Percentiles rank a stretch among this genome's conserved stretches.
Evolutionary conservation across 2,113 vertebrate species (phyloP).

Genomic region (Meriones unguiculatus): DNA sequence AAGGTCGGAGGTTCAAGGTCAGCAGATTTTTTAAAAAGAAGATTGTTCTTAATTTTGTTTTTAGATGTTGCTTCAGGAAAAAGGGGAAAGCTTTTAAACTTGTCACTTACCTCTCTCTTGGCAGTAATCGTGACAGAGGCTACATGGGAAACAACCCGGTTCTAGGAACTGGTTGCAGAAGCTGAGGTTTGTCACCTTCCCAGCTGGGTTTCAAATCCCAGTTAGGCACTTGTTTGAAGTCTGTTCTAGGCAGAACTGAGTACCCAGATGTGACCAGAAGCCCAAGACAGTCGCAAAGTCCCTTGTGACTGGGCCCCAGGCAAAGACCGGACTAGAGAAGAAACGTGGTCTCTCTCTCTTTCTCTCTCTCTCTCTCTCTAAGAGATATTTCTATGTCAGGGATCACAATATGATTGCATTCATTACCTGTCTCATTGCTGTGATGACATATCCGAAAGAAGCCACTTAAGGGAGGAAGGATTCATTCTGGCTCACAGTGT

Average conservation of each 20-base stretch:
- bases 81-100: neutral
- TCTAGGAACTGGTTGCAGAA: conserved; percentile 66
- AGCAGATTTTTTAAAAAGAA: conserved; percentile 42
- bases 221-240: conserved; percentile 2
- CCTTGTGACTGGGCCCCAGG: neutral
- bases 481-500: neutral
- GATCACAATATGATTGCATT: neutral
- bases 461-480: neutral
- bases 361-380: neutral
- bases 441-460: neutral
- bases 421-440: neutral
- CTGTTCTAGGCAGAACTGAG: neutral
- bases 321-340: neutral
- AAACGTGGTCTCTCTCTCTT: neutral
- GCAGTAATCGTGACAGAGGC: conserved; percentile 51
- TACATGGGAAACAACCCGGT: conserved; percentile 25
- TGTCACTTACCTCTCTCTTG: neutral
- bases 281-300: neutral
- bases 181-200: conserved; percentile 61
- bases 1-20: neutral
- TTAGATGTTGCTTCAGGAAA: neutral
- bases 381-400: neutral
- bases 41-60: neutral
- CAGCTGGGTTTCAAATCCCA: conserved; percentile 24
- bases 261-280: neutral